Evolutionary conservation across 53 echinoderm and acorn worm species (phyloP).

Genomic region (Stichopus horrens): DNA sequence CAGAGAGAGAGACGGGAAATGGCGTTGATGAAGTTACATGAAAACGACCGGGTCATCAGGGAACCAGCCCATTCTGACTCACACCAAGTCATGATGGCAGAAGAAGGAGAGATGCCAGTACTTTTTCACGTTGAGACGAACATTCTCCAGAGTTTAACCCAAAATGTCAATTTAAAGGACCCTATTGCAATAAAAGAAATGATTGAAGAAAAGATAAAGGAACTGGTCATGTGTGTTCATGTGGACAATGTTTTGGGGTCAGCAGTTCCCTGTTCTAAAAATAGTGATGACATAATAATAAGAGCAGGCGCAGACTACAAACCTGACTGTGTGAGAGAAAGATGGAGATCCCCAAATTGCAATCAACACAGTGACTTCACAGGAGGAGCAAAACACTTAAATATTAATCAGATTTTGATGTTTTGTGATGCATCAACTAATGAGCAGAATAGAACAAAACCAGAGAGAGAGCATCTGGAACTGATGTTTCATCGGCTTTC

Average conservation of each 20-base stretch:
- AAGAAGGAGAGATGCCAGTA: conserved; percentile 13
- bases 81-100: not conserved
- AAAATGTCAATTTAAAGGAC: conserved; percentile 27
- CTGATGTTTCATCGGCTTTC: conserved; percentile 74
- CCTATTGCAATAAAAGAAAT: not conserved
- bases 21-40: conserved; percentile 36
- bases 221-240: conserved; percentile 48
- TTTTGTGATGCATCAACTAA: too few relatives aligned
- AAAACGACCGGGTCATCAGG: not conserved
- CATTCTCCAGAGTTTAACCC: not conserved
- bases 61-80: not conserved
- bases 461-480: conserved; percentile 84
- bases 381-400: too few relatives aligned
- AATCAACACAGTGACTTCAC: too few relatives aligned
- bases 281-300: conserved; percentile 62
- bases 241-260: conserved; percentile 61
- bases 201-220: conserved; percentile 39
- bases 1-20: conserved; percentile 19
- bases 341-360: too few relatives aligned
- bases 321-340: not conserved
- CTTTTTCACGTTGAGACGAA: conserved; percentile 19
- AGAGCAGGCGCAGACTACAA: not conserved
- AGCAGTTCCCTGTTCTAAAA: conserved; percentile 60
- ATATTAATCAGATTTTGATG: too few relatives aligned
- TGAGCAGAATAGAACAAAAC: conserved; percentile 29